Evolutionary conservation across 2,888 invertebrate genomes (phyloP).

Genomic region (Trichopria drosophilae): DNA sequence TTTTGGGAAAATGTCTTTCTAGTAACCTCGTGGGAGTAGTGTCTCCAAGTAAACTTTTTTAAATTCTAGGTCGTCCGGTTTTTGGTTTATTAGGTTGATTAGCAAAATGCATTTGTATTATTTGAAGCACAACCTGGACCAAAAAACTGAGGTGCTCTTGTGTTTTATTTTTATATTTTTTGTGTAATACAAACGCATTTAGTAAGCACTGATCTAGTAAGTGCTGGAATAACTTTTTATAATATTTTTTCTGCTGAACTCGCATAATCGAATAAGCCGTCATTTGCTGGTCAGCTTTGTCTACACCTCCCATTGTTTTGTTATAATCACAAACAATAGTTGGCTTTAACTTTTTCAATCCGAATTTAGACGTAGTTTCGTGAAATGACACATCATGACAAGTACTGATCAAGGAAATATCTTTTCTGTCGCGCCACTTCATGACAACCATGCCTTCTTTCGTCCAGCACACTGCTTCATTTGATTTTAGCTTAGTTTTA

Average conservation of each 20-base stretch:
- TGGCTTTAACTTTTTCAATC: slow-evolving; percentile 13
- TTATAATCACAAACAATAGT: slow-evolving; percentile 13
- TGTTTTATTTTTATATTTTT: slow-evolving; percentile 4
- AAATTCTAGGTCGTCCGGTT: neutral
- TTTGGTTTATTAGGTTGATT: slow-evolving; percentile 1
- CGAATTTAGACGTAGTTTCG: slow-evolving; percentile 7
- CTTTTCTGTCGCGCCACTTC: slow-evolving; percentile 16
- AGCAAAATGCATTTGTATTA: neutral
- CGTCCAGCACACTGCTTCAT: slow-evolving; percentile 5
- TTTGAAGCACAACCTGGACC: slow-evolving; percentile 1
- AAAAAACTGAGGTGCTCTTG: slow-evolving; percentile 1
- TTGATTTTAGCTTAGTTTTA: slow-evolving; percentile 11
- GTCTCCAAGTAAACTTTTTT: slow-evolving; percentile 8
- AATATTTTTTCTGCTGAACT: slow-evolving; percentile 2
- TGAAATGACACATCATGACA: slow-evolving; percentile 14
- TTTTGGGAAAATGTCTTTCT: slow-evolving; percentile 20
- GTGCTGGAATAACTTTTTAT: slow-evolving; percentile 2
- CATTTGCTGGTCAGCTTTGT: slow-evolving; percentile 11
- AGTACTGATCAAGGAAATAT: slow-evolving; percentile 6
- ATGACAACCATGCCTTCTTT: slow-evolving; percentile 9
- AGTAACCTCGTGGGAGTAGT: slow-evolving; percentile 4
- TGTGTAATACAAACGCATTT: neutral
- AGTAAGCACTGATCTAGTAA: neutral
- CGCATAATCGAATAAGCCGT: neutral
- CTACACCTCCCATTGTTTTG: slow-evolving; percentile 14